phyloP scores from a whole-genome alignment of 2,797 vertebrate species.

The Mormyrops boulengeri region DNA sequence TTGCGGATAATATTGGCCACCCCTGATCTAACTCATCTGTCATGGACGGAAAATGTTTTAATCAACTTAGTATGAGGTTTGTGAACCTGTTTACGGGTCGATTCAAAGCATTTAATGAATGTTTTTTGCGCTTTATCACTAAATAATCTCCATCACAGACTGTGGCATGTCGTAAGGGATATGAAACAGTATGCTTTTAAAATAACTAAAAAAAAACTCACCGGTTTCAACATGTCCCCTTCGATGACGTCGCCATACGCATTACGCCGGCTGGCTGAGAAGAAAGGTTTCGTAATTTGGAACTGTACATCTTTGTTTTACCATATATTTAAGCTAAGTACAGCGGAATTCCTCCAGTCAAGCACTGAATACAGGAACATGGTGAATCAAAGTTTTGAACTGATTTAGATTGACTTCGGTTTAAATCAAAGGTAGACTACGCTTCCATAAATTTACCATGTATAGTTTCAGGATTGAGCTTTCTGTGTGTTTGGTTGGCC shows the following conservation, averaged over 20 bases:
- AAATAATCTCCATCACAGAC: not conserved
- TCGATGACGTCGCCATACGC: not conserved
- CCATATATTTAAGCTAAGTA: not conserved
- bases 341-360: not conserved
- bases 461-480: not conserved
- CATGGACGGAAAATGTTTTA: not conserved
- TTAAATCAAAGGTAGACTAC: not conserved
- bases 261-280: not conserved
- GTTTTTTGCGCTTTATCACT: not conserved
- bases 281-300: not conserved
- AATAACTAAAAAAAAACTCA: constrained; percentile 28
- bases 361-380: not conserved
- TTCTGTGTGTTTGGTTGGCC: not conserved
- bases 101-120: not conserved
- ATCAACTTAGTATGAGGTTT: not conserved
- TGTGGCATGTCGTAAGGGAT: not conserved
- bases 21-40: not conserved
- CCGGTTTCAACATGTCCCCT: constrained; percentile 38
- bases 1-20: no score
- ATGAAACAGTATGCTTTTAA: not conserved
- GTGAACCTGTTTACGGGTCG: not conserved
- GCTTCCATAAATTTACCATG: not conserved
- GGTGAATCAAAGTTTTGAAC: not conserved
- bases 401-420: not conserved
- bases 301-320: not conserved